phyloP scores from a whole-genome alignment of 2,797 vertebrate species.

The Sebastes steindachneri region DNA sequence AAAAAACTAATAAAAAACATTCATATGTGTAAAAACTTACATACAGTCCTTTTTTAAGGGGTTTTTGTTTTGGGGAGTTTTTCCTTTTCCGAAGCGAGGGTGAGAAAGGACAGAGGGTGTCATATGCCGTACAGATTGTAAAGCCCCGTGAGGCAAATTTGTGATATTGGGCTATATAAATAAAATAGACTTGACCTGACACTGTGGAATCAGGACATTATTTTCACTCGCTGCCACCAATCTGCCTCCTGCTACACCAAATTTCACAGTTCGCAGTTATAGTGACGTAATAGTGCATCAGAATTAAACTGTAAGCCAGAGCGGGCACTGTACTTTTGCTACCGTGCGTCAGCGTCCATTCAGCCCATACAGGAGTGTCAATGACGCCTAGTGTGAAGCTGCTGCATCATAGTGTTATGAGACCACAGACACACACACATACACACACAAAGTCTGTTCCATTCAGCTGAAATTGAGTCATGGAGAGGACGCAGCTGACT shows the following conservation, averaged over 20 bases:
- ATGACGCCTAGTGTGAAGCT: slow-evolving; percentile 72
- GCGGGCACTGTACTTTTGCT: slow-evolving; percentile 40
- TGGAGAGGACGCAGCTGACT: slow-evolving; percentile 48
- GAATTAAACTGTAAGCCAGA: slow-evolving; percentile 33
- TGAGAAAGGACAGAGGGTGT: neutral
- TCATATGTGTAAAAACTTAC: too few relatives aligned
- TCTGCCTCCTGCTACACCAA: slow-evolving; percentile 33
- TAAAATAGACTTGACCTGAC: neutral
- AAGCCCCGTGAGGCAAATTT: neutral
- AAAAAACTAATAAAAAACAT: too few relatives aligned
- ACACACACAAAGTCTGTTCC: slow-evolving; percentile 67
- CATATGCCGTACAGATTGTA: neutral
- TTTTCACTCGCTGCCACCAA: slow-evolving; percentile 41
- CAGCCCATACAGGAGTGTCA: slow-evolving; percentile 66
- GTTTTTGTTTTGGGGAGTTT: neutral
- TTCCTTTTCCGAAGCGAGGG: rapidly evolving
- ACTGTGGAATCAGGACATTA: slow-evolving; percentile 43
- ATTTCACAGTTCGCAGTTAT: slow-evolving; percentile 53
- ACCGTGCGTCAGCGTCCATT: slow-evolving; percentile 66
- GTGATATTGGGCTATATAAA: neutral
- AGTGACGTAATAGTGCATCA: slow-evolving; percentile 50
- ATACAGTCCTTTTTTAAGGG: neutral
- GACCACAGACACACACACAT: slow-evolving; percentile 55
- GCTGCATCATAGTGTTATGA: slow-evolving; percentile 69
- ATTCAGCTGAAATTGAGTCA: slow-evolving; percentile 65